A percentile compares a stretch with the other conserved stretches of the same genome.
Evolutionary conservation across 2,888 invertebrate genomes (phyloP).

Genomic region (Galerucella pusilla): DNA sequence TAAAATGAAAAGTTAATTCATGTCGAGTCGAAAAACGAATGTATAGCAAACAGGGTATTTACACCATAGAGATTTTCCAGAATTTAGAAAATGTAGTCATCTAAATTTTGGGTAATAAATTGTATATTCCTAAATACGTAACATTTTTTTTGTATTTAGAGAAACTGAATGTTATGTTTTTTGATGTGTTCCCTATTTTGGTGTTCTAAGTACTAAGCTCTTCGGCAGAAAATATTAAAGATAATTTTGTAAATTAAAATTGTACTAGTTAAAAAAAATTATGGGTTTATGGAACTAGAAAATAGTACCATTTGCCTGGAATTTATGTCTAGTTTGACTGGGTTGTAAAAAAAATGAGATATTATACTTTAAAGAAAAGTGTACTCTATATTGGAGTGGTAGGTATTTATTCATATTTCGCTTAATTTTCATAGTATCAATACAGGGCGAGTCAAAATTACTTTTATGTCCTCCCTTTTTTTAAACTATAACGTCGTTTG

Average conservation of each 20-base stretch:
- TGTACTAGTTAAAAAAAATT: background rate
- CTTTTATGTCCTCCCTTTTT: background rate
- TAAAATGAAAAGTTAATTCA: background rate
- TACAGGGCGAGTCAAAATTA: constrained; percentile 40
- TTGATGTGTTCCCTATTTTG: constrained; percentile 12
- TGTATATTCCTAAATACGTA: background rate
- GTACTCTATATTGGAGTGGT: constrained; percentile 56
- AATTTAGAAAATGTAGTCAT: background rate
- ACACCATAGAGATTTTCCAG: background rate
- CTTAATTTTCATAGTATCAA: constrained; percentile 48
- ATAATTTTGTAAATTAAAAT: background rate
- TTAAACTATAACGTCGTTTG: background rate
- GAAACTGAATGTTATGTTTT: background rate
- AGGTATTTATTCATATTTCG: constrained; percentile 51
- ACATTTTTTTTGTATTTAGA: background rate
- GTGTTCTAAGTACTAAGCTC: constrained; percentile 9
- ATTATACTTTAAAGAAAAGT: constrained; percentile 57
- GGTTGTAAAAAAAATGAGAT: constrained; percentile 55
- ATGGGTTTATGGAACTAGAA: background rate
- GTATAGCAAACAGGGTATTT: background rate
- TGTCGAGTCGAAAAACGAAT: background rate
- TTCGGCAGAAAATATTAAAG: constrained; percentile 12
- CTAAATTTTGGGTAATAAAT: background rate
- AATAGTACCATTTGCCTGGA: background rate
- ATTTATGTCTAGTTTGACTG: constrained; percentile 27